Base-by-base conservation (phyloP, 2,888 invertebrate species). In the Rhorus exstirpatorius region DNA sequence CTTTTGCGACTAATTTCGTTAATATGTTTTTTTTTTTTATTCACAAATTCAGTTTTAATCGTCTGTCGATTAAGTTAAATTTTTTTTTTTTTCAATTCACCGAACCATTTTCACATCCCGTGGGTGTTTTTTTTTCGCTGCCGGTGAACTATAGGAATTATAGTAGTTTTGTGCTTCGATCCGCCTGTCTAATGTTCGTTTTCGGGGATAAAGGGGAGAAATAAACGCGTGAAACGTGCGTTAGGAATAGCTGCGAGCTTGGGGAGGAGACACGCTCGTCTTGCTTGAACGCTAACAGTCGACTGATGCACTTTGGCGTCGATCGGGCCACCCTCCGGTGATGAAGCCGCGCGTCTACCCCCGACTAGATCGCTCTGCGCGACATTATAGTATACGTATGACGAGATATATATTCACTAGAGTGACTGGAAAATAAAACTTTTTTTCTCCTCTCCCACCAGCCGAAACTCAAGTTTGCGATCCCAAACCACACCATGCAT, bases 301-400 rank as follows among this genome's bases (percentile, higher is more conserved):
- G 86, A 90, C 90, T 90, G 88, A 86, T 86, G 82, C 77, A 81
- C 51, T 81, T 76, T 79, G 81, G 81, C 78, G 84, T 84, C 80
- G 84, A 85, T 87, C 86, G 86, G 84, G 81, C 81, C 68, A 81
- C 81, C 83, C 83, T 78, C 70, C 81, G 46, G 24, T 71, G 82
- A 84, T 82, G 71, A 61, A 58, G 19, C 17, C 55, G 41, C 78
- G 75, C 65, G 17, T 49, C 76, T 76, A 76, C 76, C 76, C 76
- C 76, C 58, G 58, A 41, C 41, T 41, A 53, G 58, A 10, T 58
- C 46, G 4, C 35, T 60, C 46, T 58, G 44, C 58, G 26, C 17
- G 60, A 17, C 55, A 14, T 19, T 46, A 19, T 44, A 19, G n/a
- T 10, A 58, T 38, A n/a, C 0, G 6, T 67, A 46, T 61, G 12